Percentiles rank a stretch among this genome's conserved stretches.
Evolutionary conservation across 2,113 vertebrate species (phyloP).

Genomic region (Acrocephalus arundinaceus): DNA sequence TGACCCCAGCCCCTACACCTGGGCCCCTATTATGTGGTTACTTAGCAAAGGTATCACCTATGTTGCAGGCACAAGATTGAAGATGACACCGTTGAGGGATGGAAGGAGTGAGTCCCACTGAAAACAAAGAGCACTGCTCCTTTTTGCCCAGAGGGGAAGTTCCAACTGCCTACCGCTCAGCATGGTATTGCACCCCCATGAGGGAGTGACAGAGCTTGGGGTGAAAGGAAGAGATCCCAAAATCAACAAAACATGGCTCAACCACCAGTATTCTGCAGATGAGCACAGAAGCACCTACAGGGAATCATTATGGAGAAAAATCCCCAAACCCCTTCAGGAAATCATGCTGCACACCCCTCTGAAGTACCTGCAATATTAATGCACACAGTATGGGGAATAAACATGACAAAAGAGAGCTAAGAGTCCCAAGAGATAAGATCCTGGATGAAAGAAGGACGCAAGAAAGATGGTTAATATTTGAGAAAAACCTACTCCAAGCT

Average conservation of each 20-base stretch:
- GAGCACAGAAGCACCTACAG: not conserved
- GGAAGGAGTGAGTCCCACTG: not conserved
- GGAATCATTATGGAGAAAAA: not conserved
- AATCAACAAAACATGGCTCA: not conserved
- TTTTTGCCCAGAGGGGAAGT: not conserved
- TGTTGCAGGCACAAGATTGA: not conserved
- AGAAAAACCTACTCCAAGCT: not conserved
- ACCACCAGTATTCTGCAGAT: not conserved
- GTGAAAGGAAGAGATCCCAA: not conserved
- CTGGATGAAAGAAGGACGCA: not conserved
- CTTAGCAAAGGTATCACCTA: not conserved
- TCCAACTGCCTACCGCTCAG: not conserved
- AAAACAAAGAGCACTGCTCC: not conserved
- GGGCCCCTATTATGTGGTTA: not conserved
- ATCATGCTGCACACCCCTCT: not conserved
- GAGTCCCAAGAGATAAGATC: not conserved
- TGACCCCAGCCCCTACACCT: not conserved
- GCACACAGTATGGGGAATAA: not conserved
- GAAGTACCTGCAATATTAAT: not conserved
- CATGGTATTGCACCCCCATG: not conserved
- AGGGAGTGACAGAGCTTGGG: not conserved
- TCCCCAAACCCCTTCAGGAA: not conserved
- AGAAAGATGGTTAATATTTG: not conserved
- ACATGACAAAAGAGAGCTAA: not conserved
- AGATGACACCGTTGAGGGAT: not conserved